Percentiles rank a stretch among this genome's conserved stretches.
Evolutionary conservation across 2,113 vertebrate genomes (phyloP).

Genomic region (Morone saxatilis): DNA sequence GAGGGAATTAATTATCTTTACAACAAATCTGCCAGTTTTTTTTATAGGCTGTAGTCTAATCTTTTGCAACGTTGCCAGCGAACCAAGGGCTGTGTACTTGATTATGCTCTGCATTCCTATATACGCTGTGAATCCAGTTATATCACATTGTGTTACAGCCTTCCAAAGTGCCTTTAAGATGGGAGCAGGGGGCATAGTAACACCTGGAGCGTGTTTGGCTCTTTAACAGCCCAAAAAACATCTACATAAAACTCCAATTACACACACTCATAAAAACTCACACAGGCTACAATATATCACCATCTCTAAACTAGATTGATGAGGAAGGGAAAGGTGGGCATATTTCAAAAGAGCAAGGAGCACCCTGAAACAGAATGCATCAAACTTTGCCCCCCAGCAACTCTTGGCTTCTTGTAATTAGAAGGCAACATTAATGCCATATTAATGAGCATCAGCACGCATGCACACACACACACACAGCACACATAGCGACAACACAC

Average conservation of each 20-base stretch:
- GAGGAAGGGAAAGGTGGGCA: slow-evolving; percentile 53
- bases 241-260: slow-evolving; percentile 79
- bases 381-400: slow-evolving; percentile 72
- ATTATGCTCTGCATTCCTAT: not conserved
- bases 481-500: not conserved
- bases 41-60: slow-evolving; percentile 23
- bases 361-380: slow-evolving; percentile 64
- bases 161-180: slow-evolving; percentile 46
- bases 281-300: slow-evolving; percentile 59
- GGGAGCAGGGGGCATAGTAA: slow-evolving; percentile 45
- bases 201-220: slow-evolving; percentile 73
- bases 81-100: not conserved
- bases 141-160: slow-evolving; percentile 19
- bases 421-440: slow-evolving; percentile 74
- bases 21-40: slow-evolving; percentile 39
- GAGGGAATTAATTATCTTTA: slow-evolving; percentile 56
- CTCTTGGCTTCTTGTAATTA: slow-evolving; percentile 75
- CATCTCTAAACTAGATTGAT: slow-evolving; percentile 70
- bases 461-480: slow-evolving; percentile 17
- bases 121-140: not conserved
- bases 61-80: slow-evolving; percentile 1
- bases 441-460: slow-evolving; percentile 71
- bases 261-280: slow-evolving; percentile 73
- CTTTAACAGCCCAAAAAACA: slow-evolving; percentile 68
- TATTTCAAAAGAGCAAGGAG: slow-evolving; percentile 72